These are phyloP conservation scores for Cyprichromis sp. DNA, from an alignment of 2,113 vertebrate genomes.

Conservation along the genomic window DNA sequence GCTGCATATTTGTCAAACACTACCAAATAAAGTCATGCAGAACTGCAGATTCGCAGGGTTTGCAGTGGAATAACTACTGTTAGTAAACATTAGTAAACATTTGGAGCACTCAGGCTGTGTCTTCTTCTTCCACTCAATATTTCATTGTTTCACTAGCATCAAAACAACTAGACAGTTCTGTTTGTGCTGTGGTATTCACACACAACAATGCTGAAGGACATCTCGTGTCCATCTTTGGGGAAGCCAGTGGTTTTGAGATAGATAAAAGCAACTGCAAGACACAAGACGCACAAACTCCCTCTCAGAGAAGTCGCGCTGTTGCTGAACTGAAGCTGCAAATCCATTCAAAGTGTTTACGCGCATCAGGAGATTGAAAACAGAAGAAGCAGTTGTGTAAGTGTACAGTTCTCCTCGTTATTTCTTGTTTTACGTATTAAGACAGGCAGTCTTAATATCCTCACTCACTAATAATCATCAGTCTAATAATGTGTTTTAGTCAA, in stretches of 20 bases:
- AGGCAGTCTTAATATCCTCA: neutral
- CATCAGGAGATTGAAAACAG: neutral
- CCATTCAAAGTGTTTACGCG: neutral
- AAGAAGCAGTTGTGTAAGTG: neutral
- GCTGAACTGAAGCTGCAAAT: neutral
- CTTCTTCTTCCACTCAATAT: neutral
- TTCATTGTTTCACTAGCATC: neutral
- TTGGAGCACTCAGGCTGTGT: neutral
- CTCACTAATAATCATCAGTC: neutral
- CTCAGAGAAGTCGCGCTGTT: neutral
- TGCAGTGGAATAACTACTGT: neutral
- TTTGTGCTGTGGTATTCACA: neutral
- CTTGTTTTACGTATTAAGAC: neutral
- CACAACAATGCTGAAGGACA: neutral
- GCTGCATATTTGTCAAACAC: neutral
- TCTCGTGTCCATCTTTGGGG: neutral
- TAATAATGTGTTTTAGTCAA: neutral
- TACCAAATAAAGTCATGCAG: neutral
- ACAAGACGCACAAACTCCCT: neutral
- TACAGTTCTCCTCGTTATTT: accelerated
- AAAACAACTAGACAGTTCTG: neutral
- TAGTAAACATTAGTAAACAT: neutral
- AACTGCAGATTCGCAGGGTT: neutral
- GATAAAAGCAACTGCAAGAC: neutral
- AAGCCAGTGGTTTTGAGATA: neutral